phyloP scores from a whole-genome alignment of 2,113 vertebrate genomes.

The Pluvialis apricaria region DNA sequence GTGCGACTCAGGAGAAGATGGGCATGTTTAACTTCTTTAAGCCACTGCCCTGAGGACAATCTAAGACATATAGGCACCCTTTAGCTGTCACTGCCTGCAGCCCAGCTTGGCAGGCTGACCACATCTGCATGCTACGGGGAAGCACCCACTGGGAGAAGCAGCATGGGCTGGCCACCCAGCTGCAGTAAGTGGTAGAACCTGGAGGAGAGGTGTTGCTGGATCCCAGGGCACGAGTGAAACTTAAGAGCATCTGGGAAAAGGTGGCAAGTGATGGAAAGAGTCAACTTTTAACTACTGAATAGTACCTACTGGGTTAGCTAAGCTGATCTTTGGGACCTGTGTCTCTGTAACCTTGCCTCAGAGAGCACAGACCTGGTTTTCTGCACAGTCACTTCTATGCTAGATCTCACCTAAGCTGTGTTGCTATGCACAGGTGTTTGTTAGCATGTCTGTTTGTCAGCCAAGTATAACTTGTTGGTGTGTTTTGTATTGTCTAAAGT shows the following conservation, averaged over 20 bases:
- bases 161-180: background rate
- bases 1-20: background rate
- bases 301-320: background rate
- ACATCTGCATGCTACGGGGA: rapidly evolving
- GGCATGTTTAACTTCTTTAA: background rate
- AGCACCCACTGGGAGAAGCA: background rate
- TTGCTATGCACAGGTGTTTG: background rate
- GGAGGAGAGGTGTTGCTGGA: background rate
- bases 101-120: background rate
- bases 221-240: background rate
- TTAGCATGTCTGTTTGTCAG: background rate
- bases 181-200: background rate
- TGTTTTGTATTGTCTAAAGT: background rate
- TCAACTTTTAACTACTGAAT: background rate
- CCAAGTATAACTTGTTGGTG: background rate
- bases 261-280: background rate
- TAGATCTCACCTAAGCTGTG: background rate
- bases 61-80: background rate
- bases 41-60: background rate
- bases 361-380: background rate
- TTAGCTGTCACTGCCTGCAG: background rate
- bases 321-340: background rate
- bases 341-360: background rate
- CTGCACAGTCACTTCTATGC: background rate
- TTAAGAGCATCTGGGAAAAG: background rate